Percentiles rank a stretch among this genome's conserved stretches.
These are phyloP conservation scores for Triplophysa yarkandensis DNA, from an alignment of 2,797 vertebrate genomes.

Conservation along the genomic window DNA sequence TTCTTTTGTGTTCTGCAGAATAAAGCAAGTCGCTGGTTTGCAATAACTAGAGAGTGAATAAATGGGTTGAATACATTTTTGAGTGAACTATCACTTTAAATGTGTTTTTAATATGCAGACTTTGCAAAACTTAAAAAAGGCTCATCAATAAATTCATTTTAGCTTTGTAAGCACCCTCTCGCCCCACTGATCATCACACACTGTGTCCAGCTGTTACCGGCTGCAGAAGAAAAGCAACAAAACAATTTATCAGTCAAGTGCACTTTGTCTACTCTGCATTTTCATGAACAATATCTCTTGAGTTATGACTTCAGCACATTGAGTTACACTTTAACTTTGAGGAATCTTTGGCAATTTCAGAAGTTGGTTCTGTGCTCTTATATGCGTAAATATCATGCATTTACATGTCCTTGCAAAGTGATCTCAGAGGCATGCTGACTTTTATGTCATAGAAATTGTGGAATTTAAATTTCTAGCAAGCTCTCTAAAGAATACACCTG, in stretches of 20 bases:
- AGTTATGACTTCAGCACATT: background rate
- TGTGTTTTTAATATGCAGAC: slow-evolving; percentile 44
- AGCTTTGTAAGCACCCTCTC: slow-evolving; percentile 47
- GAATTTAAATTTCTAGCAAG: background rate
- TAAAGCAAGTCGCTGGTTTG: no score
- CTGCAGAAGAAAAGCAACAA: slow-evolving; percentile 37
- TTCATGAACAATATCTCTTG: background rate
- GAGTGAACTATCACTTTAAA: no score
- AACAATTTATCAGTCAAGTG: slow-evolving; percentile 46
- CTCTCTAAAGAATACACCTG: no score
- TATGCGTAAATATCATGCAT: background rate
- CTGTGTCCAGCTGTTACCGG: slow-evolving; percentile 54
- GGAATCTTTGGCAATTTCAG: background rate
- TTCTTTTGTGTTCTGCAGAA: no score
- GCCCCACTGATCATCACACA: slow-evolving; percentile 43
- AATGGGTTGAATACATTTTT: no score
- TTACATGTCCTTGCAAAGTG: background rate
- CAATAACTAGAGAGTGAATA: no score
- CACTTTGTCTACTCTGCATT: slow-evolving; percentile 18
- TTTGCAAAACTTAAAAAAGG: slow-evolving; percentile 36
- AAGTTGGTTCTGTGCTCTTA: background rate
- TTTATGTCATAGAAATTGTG: background rate
- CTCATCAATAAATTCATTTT: slow-evolving; percentile 55
- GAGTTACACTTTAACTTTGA: slow-evolving; percentile 12
- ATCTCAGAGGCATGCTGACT: background rate